phyloP scores from a whole-genome alignment of 2,797 vertebrate genomes.

The Perdix hodgsoniae region DNA sequence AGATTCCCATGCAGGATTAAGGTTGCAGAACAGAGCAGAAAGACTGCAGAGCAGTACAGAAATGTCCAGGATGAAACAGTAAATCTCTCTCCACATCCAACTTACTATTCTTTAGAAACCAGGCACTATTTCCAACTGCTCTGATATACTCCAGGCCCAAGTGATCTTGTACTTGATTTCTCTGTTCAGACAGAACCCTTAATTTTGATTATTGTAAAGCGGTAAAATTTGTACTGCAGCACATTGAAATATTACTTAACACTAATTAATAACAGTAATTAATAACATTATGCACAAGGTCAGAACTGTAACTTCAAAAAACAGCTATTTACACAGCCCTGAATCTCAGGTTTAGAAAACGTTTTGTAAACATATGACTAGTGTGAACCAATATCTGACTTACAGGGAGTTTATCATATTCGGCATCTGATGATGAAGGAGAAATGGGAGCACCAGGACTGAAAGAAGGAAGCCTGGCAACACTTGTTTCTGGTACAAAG shows the following conservation, averaged over 20 bases:
- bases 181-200: not conserved
- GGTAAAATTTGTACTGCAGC: not conserved
- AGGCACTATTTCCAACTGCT: not conserved
- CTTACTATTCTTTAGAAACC: not conserved
- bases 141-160: not conserved
- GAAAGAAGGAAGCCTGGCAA: slow-evolving; percentile 66
- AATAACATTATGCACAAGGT: not conserved
- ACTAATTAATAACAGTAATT: not conserved
- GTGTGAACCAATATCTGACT: slow-evolving; percentile 39
- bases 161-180: not conserved
- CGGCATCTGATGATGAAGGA: slow-evolving; percentile 84
- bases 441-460: slow-evolving; percentile 78
- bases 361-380: not conserved
- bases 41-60: not conserved
- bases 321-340: not conserved
- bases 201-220: not conserved
- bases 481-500: slow-evolving; percentile 81
- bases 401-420: slow-evolving; percentile 86
- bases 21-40: not conserved
- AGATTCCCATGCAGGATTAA: not conserved
- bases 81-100: not conserved
- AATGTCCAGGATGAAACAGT: not conserved
- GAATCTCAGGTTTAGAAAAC: not conserved
- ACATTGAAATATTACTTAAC: not conserved
- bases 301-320: not conserved